A percentile compares a stretch with the other conserved stretches of the same genome.
phyloP scores from a whole-genome alignment of 2,888 invertebrate genomes.

The Athalia rosae region DNA sequence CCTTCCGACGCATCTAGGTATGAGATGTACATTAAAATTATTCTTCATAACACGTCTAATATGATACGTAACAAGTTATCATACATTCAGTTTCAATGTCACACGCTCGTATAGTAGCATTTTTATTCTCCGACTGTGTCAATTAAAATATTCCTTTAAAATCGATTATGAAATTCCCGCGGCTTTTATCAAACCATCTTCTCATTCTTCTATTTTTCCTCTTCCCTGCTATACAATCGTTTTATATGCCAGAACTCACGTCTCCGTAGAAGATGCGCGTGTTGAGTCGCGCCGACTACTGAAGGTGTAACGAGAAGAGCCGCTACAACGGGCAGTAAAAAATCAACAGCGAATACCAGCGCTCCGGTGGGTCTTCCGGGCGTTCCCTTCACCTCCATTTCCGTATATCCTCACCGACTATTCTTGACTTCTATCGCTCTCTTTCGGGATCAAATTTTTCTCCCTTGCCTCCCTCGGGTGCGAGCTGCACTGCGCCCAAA shows the following conservation, averaged over 20 bases:
- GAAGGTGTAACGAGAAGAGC: conserved; percentile 32
- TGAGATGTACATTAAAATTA: no score
- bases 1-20: no score
- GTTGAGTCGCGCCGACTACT: conserved; percentile 30
- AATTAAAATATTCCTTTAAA: neutral
- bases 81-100: neutral
- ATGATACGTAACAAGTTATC: neutral
- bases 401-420: no score
- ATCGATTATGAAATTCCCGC: neutral
- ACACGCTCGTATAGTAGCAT: neutral
- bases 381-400: conserved; percentile 26
- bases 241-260: conserved; percentile 47
- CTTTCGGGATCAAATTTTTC: neutral
- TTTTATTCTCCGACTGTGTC: neutral
- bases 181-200: neutral
- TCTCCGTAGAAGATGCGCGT: conserved; percentile 48
- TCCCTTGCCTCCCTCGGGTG: neutral
- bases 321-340: neutral
- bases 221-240: neutral
- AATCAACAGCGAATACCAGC: conserved; percentile 23
- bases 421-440: neutral
- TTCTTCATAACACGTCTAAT: no score
- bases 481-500: neutral
- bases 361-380: conserved; percentile 18
- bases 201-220: no score